Evolutionary conservation across 1,140 invertebrate genomes (phyloP).

Genomic region (Drosophila gunungcola): DNA sequence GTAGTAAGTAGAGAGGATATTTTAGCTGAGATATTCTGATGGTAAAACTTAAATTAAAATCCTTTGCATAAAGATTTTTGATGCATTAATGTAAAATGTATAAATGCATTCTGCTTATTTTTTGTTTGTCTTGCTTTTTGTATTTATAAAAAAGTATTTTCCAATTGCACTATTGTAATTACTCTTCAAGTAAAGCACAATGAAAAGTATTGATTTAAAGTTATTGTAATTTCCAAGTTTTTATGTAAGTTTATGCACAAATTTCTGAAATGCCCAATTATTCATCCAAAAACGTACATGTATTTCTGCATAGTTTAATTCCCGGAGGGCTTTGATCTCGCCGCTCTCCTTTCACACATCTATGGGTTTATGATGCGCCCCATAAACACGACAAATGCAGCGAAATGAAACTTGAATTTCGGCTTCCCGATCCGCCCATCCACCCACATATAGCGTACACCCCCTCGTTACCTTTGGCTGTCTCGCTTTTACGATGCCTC

Average conservation of each 20-base stretch:
- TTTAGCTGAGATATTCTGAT: background rate
- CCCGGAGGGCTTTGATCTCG: constrained; percentile 54
- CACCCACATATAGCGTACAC: background rate
- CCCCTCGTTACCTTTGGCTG: constrained; percentile 21
- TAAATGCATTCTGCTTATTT: too few relatives aligned
- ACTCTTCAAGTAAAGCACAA: too few relatives aligned
- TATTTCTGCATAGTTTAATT: constrained; percentile 23
- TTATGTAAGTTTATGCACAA: too few relatives aligned
- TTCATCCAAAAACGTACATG: background rate
- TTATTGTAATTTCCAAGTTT: too few relatives aligned
- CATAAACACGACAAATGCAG: constrained; percentile 62
- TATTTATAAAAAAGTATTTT: background rate
- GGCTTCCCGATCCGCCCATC: constrained; percentile 7
- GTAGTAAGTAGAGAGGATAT: background rate
- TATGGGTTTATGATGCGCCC: constrained; percentile 68
- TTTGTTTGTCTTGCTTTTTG: too few relatives aligned
- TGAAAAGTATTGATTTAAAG: too few relatives aligned
- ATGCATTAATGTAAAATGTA: too few relatives aligned
- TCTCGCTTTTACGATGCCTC: constrained; percentile 63
- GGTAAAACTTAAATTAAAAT: too few relatives aligned
- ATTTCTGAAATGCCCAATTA: background rate
- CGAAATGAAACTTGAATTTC: constrained; percentile 40
- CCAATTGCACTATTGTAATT: background rate
- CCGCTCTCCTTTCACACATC: constrained; percentile 68
- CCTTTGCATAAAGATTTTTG: too few relatives aligned